These are phyloP conservation scores for Octopus bimaculoides DNA, from an alignment of 1,140 invertebrate genomes.

Conservation along the genomic window DNA sequence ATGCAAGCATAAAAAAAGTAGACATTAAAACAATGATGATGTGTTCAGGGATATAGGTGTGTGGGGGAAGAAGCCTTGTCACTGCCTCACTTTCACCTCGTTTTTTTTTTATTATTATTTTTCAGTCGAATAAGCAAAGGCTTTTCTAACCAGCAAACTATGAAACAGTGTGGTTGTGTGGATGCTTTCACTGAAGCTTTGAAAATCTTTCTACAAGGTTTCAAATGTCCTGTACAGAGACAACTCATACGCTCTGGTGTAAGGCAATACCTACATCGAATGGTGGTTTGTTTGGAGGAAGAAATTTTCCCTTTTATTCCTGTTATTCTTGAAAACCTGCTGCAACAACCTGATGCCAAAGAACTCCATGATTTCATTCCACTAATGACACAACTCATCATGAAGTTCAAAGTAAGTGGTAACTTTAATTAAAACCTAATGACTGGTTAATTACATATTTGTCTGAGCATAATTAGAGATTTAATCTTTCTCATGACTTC, in stretches of 20 bases:
- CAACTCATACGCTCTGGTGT: conserved; percentile 55
- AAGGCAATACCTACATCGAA: conserved; percentile 64
- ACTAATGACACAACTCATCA: conserved; percentile 64
- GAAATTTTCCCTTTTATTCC: conserved; percentile 64
- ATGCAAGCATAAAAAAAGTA: neutral
- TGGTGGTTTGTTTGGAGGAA: conserved; percentile 65
- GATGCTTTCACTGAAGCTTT: conserved; percentile 61
- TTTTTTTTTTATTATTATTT: conserved; percentile 21
- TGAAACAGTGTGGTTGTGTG: conserved; percentile 61
- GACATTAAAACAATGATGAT: neutral
- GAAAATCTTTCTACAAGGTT: conserved; percentile 60
- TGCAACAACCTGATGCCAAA: conserved; percentile 59
- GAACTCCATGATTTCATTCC: conserved; percentile 65
- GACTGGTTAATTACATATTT: no score
- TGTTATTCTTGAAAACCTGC: conserved; percentile 58
- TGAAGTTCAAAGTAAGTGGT: conserved; percentile 63
- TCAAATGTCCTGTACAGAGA: conserved; percentile 57
- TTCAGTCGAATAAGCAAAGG: conserved; percentile 63
- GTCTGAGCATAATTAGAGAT: no score
- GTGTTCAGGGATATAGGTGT: no score
- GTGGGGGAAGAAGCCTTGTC: no score
- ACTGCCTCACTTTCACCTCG: no score
- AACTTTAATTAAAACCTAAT: no score
- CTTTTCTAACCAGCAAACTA: conserved; percentile 63
- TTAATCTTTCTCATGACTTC: no score